A percentile compares a stretch with the other conserved stretches of the same genome.
phyloP scores from a whole-genome alignment of 2,797 vertebrate genomes.

The Vespertilio murinus region DNA sequence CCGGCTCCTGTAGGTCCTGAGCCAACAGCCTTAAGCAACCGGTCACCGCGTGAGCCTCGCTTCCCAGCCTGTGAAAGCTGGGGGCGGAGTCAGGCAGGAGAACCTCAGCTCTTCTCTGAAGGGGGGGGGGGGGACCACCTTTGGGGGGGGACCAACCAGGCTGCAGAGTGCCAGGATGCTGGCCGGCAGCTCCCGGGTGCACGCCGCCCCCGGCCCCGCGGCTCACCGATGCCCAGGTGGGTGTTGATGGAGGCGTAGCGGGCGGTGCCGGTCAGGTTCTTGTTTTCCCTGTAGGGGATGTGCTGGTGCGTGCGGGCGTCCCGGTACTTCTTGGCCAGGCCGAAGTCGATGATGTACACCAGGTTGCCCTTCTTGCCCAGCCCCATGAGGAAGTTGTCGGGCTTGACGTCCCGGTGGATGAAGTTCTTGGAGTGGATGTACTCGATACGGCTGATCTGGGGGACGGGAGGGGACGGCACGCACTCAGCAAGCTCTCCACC shows the following conservation, averaged over 20 bases:
- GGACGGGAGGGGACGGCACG: not conserved
- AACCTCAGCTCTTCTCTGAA: not conserved
- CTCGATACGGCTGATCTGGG: constrained; percentile 96
- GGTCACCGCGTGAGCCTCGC: not conserved
- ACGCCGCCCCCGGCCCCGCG: accelerated
- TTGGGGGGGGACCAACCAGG: not conserved
- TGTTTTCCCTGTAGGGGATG: constrained; percentile 98
- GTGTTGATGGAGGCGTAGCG: constrained; percentile 98
- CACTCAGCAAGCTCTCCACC: not conserved
- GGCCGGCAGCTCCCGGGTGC: accelerated
- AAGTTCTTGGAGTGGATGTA: constrained; percentile 99
- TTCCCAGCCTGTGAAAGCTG: not conserved
- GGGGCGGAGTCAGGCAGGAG: accelerated
- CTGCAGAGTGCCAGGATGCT: not conserved
- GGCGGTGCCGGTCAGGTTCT: constrained; percentile 97
- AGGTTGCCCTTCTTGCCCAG: constrained; percentile 97
- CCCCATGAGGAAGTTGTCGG: constrained; percentile 98
- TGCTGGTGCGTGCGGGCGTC: constrained; percentile 98
- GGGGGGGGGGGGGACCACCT: not conserved
- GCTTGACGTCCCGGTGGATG: constrained; percentile 97
- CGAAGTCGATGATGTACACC: constrained; percentile 99
- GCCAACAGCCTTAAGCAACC: not conserved
- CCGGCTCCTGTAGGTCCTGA: accelerated
- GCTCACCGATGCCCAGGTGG: constrained; percentile 95
- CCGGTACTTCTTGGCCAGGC: constrained; percentile 97